Evolutionary conservation across 2,797 vertebrate species (phyloP), one percentile per base, ranked within the genome.

Genomic region (Sardinella longiceps): DNA sequence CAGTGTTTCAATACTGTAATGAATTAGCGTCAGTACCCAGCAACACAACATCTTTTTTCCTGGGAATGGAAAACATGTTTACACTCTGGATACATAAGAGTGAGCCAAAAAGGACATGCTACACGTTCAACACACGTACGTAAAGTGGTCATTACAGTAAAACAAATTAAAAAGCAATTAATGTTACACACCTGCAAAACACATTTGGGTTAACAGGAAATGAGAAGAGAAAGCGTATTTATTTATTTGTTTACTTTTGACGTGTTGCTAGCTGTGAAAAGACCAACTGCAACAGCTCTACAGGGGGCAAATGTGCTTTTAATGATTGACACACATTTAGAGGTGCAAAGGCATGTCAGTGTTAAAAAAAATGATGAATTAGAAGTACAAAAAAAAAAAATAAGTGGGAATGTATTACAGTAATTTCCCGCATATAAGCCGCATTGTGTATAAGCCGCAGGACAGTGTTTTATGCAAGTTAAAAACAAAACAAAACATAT

Each of bases 11-110:
- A 23, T 77, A 48, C 46, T 48, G 46, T 9, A 77, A 77, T 77
- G 70, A 77, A 77, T 77, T 77, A 77, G 70, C 14, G 33, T 39
- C 70, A 33, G 30, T 70, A 30, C 63, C 30, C 63, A 37, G 30
- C 63, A 48, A 48, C 33, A 39, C n/a, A 33, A 66, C 33, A 39
- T 77, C 14, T 77, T 77, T 77, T 39, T 39, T 23, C 70, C 70
- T 23, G 70, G 70, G 7, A 77, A 77, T 43, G 70, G 37, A 43
- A 74, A 77, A 77, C 37, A 77, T 39, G 33, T 77, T 77, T 77
- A 43, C 70, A 43, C 37, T 74, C 2, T 7, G 15, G 2, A 14
- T 15, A 66, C 11, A 2, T 11, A 66, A 30, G 33, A 6, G 33
- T 3, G 5, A 1, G 33, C 33, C 12, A 37, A 39, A 18, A 74